Evolutionary conservation across 2,888 invertebrate species (phyloP).

Genomic region (Lasioglossum marginatum): DNA sequence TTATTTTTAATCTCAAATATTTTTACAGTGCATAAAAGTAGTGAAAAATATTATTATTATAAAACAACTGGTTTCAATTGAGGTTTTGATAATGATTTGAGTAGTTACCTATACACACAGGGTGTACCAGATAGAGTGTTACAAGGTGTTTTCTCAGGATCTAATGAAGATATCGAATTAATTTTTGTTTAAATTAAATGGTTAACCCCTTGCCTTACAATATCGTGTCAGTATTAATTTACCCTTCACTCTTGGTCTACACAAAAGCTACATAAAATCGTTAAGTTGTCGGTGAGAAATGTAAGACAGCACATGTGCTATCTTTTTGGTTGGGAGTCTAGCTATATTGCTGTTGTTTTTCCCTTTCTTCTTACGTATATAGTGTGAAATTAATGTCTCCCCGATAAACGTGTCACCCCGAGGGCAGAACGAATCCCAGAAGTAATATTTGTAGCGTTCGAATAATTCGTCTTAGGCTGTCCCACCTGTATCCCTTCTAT

Average conservation of each 20-base stretch:
- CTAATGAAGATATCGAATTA: too few relatives aligned
- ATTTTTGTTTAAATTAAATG: too few relatives aligned
- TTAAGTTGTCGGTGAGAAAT: not conserved
- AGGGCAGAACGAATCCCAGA: constrained; percentile 32
- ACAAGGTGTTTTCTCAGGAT: too few relatives aligned
- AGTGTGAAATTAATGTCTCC: constrained; percentile 38
- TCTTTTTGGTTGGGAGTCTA: not conserved
- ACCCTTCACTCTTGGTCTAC: too few relatives aligned
- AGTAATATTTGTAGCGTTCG: constrained; percentile 58
- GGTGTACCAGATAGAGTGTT: not conserved
- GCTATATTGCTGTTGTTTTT: not conserved
- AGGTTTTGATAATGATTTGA: not conserved
- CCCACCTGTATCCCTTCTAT: constrained; percentile 56
- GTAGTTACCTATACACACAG: not conserved
- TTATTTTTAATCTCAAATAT: too few relatives aligned
- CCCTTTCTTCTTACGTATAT: not conserved
- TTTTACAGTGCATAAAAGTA: not conserved
- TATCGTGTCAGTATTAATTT: too few relatives aligned
- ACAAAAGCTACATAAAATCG: not conserved
- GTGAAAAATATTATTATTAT: not conserved
- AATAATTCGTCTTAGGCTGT: constrained; percentile 76
- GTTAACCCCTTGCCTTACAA: too few relatives aligned
- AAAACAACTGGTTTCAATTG: not conserved
- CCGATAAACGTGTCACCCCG: constrained; percentile 41
- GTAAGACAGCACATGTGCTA: not conserved